Percentiles rank a stretch among this genome's conserved stretches.
Evolutionary conservation across 2,797 vertebrate species (phyloP).

Genomic region (Distichodus sexfasciatus): DNA sequence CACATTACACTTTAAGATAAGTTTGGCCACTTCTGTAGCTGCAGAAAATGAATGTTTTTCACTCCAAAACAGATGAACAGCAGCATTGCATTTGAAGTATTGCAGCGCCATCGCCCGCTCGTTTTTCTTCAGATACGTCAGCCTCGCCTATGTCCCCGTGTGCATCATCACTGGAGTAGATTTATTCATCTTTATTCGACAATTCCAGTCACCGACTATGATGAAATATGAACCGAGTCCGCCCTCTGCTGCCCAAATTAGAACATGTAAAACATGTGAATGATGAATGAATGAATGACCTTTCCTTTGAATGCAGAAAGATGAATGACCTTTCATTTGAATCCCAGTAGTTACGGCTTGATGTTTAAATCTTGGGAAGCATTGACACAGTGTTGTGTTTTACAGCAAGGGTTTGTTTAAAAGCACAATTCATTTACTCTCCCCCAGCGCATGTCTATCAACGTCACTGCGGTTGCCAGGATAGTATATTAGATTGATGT

Average conservation of each 20-base stretch:
- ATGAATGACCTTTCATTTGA: not conserved
- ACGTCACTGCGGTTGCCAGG: not conserved
- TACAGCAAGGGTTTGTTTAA: not conserved
- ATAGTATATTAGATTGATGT: not conserved
- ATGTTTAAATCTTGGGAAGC: not conserved
- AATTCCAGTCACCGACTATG: slow-evolving; percentile 2
- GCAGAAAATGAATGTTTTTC: not conserved
- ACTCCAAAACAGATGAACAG: slow-evolving; percentile 11
- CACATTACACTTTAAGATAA: slow-evolving; percentile 1
- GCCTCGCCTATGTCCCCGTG: not conserved
- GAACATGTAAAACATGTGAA: slow-evolving; percentile 5
- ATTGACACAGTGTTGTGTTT: not conserved
- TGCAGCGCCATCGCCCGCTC: slow-evolving; percentile 6
- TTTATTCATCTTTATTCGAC: slow-evolving; percentile 31
- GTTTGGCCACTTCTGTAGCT: not conserved
- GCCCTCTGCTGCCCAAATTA: slow-evolving; percentile 16
- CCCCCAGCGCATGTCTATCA: not conserved
- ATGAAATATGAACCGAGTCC: slow-evolving; percentile 34
- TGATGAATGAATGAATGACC: not conserved
- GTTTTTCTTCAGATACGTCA: slow-evolving; percentile 23
- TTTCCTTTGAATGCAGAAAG: too few relatives aligned
- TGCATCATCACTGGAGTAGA: not conserved
- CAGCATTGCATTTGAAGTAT: slow-evolving; percentile 7
- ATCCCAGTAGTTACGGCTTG: not conserved
- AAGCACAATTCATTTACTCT: not conserved